A percentile compares a stretch with the other conserved stretches of the same genome.
These are phyloP conservation scores for Euleptes europaea DNA, from an alignment of 2,113 vertebrate species.

Conservation along the genomic window DNA sequence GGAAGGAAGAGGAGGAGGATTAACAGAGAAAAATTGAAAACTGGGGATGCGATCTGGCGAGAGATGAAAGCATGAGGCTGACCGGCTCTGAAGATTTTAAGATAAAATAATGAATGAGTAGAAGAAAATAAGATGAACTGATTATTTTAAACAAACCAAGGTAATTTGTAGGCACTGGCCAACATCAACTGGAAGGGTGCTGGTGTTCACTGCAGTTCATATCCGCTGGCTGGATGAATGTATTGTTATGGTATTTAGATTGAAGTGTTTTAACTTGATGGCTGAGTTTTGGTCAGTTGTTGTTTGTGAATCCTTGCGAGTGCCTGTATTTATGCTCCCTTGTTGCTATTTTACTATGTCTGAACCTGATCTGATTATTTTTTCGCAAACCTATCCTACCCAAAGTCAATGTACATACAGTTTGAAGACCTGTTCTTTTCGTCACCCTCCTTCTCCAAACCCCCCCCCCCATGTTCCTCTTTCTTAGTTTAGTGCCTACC, in stretches of 20 bases:
- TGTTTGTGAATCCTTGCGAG: no score
- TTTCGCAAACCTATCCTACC: constrained; percentile 1
- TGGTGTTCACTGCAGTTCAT: no score
- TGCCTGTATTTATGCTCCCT: no score
- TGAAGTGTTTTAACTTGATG: no score
- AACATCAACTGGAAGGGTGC: no score
- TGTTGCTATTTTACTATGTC: no score
- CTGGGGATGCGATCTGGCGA: neutral
- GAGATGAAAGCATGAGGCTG: constrained; percentile 15
- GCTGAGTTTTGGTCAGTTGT: no score
- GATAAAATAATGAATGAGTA: constrained; percentile 10
- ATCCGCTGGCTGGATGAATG: no score
- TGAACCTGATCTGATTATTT: constrained; percentile 27
- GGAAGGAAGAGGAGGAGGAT: constrained; percentile 15
- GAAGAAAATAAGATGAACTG: constrained; percentile 22
- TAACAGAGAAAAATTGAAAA: constrained; percentile 24
- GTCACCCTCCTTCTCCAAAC: neutral
- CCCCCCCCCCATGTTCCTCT: neutral
- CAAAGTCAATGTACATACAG: neutral
- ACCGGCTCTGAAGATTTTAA: neutral
- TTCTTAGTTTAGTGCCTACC: neutral
- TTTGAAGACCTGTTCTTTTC: neutral
- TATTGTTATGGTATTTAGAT: no score
- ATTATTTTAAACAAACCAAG: no score
- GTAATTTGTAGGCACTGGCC: no score